Conservation (phyloP, 2,797 vertebrate species). For the Danio tinwini region DNA sequence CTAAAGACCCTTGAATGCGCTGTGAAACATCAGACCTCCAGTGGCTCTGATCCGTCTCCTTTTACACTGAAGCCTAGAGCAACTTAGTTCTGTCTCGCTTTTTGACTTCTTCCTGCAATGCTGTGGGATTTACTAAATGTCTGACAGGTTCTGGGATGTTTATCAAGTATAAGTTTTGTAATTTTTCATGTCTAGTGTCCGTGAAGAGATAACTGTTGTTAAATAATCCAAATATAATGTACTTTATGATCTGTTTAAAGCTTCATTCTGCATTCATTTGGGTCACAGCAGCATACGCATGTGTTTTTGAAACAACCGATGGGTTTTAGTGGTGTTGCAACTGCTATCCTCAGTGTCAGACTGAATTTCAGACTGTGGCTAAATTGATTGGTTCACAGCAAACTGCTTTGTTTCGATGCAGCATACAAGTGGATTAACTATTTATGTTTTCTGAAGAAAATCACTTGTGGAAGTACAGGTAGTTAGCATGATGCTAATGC, state of each 20-base stretch:
- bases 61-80: not conserved
- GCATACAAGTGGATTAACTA: not conserved
- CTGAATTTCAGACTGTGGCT: not conserved
- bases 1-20: slow-evolving; percentile 47
- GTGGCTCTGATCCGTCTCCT: not conserved
- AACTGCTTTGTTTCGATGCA: not conserved
- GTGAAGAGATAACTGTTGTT: not conserved
- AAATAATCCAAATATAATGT: not conserved
- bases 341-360: not conserved
- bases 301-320: not conserved
- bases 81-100: not conserved
- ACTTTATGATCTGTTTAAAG: not conserved
- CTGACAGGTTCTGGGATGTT: not conserved
- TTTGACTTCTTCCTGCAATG: not conserved
- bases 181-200: not conserved
- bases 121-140: slow-evolving; percentile 4
- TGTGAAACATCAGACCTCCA: slow-evolving; percentile 1
- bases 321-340: not conserved
- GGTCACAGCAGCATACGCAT: not conserved
- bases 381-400: too few species aligned
- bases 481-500: not conserved
- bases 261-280: not conserved
- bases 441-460: not conserved
- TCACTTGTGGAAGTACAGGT: not conserved
- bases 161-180: not conserved